These are phyloP conservation scores for Synanthedon formicaeformis DNA, from an alignment of 2,888 invertebrate species.

Conservation along the genomic window DNA sequence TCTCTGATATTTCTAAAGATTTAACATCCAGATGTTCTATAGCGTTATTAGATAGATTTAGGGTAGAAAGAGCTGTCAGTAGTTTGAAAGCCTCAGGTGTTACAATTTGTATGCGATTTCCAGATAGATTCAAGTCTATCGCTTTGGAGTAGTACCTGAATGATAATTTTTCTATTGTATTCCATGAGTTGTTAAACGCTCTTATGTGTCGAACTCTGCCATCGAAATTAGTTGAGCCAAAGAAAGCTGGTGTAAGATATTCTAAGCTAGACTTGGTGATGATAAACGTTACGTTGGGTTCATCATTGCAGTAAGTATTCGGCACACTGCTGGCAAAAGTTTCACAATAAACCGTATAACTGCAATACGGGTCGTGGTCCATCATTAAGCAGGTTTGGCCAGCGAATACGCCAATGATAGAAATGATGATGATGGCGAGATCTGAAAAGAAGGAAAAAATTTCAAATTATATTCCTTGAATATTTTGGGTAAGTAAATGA, in stretches of 20 bases:
- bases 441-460: constrained; percentile 15
- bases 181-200: constrained; percentile 30
- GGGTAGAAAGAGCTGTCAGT: constrained; percentile 15
- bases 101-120: constrained; percentile 28
- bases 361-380: constrained; percentile 18
- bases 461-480: not conserved
- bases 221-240: constrained; percentile 52
- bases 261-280: constrained; percentile 20
- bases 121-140: constrained; percentile 26
- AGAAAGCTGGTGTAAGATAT: constrained; percentile 28
- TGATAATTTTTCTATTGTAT: constrained; percentile 18
- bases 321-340: constrained; percentile 20
- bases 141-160: constrained; percentile 38
- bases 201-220: constrained; percentile 33
- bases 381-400: constrained; percentile 19
- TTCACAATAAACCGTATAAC: constrained; percentile 32
- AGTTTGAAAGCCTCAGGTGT: constrained; percentile 30
- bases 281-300: constrained; percentile 31
- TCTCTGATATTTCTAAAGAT: constrained; percentile 24
- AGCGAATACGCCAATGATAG: constrained; percentile 7
- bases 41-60: constrained; percentile 41
- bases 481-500: not conserved
- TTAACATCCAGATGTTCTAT: constrained; percentile 24
- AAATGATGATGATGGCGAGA: constrained; percentile 7
- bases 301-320: constrained; percentile 23